Base-by-base conservation (phyloP, 1,140 invertebrate species). In the Venturia canescens region DNA sequence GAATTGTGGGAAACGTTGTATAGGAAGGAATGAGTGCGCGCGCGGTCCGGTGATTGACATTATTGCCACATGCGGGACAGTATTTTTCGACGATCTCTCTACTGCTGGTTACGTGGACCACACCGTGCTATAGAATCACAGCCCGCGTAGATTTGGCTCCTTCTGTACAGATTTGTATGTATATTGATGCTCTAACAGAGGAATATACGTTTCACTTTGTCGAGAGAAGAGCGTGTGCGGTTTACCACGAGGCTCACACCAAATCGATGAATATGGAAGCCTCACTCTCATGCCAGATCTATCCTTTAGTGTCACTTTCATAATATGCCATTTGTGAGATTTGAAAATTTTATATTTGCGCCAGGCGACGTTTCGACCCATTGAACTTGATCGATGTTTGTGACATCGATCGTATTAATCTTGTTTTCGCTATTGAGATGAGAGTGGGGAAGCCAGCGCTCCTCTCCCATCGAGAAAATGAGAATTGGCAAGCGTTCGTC, bases 1-100 rank as follows among this genome's bases (percentile, higher is more conserved):
- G 48, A 74, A 48, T 26, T 5, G 6, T 16, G 1, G 1, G 27
- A 21, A 4, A 60, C 29, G 16, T 44, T 15, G 27, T 60, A 38
- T 63, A 57, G 44, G 44, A 48, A 53, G 48, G 48, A 76, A 60
- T 76, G 72, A 76, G 26, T 21, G 72, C 57, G 31, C 27, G 23
- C 21, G 50, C 26, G 72, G 72, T 75, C 18, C 72, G 50, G 4
- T 76, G 72, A 76, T 76, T 76, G 72, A 76, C 72, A 21, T 76
- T 76, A 76, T 76, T 76, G 72, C 72, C 72, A 76, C 72, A 76
- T 21, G 72, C 72, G 53, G 72, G 72, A 75, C 72, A 75, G 48
- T 76, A 60, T 76, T 76, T 76, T 76, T 76, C 53, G 27, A n/a
- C 72, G 66, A n/a, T n/a, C n/a, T 60, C 71, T 48, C 38, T n/a